phyloP scores from a whole-genome alignment of 92 coral and sea anemone species.

The Phenganax marumi region DNA sequence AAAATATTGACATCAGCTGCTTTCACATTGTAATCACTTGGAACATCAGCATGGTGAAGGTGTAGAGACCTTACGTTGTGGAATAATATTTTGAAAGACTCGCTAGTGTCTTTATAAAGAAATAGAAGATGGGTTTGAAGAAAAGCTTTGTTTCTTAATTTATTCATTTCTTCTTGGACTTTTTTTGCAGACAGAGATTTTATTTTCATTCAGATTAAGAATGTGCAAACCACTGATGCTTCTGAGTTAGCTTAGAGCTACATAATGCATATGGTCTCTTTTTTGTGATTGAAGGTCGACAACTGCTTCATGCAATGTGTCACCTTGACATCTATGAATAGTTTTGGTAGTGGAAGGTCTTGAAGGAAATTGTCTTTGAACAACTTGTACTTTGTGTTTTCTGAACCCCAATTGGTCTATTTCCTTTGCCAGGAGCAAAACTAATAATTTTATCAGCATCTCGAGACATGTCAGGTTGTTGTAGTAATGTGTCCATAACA shows the following conservation, averaged over 20 bases:
- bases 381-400: constrained; percentile 47
- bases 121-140: not conserved
- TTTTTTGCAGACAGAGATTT: constrained; percentile 30
- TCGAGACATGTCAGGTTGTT: constrained; percentile 59
- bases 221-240: constrained; percentile 28
- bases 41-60: constrained; percentile 7
- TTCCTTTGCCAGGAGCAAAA: constrained; percentile 72
- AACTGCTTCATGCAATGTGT: constrained; percentile 59
- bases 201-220: constrained; percentile 37
- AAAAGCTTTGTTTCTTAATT: constrained; percentile 23
- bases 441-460: constrained; percentile 53
- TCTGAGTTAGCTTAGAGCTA: constrained; percentile 18
- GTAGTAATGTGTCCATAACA: constrained; percentile 60
- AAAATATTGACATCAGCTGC: constrained; percentile 15
- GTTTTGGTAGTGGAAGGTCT: constrained; percentile 59
- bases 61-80: constrained; percentile 5
- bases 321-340: constrained; percentile 60
- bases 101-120: constrained; percentile 3
- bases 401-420: constrained; percentile 62
- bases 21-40: constrained; percentile 20
- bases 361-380: constrained; percentile 58
- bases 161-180: constrained; percentile 42
- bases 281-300: constrained; percentile 51
- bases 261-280: constrained; percentile 47
- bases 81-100: not conserved